Evolutionary conservation across 2,797 vertebrate genomes (phyloP), one percentile per base, ranked within the genome.

Genomic region (Semaprochilodus insignis): DNA sequence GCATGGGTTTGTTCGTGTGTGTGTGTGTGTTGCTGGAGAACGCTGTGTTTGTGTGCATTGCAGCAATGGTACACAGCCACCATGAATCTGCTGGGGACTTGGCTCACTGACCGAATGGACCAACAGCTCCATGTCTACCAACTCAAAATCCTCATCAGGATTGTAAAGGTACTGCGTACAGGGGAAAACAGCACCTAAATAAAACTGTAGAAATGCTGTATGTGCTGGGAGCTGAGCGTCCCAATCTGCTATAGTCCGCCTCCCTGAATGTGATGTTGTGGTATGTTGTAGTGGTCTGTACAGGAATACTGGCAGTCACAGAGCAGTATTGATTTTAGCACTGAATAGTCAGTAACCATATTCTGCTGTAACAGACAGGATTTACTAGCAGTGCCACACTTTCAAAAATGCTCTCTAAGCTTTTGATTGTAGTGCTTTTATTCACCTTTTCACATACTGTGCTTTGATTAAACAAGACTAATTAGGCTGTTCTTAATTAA

Each of bases 41-140:
- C 89, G 95, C 91, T 94, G 92, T 94, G 90, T 94, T 93, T 96
- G 91, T 98, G 95, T 96, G 93, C 97, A 93, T 99, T 99, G 93
- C 98, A 99, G 98, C 98, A 99, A 99, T 99, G 98, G 98, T 99
- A 99, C 94, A 99, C 97, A 93, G 98, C 97, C 94, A 97, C 98
- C 88, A 99, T 99, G 98, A 99, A 97, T 84, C 95, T 99, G 36
- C 91, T 99, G 94, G 98, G 98, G 90, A 99, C 97, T 89, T 99
- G 98, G 98, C 93, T 99, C 87, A 99, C 98, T 40, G 98, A 99
- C 88, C 97, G 98, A 89, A 99, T 99, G 98, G 98, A 99, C 89
- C 96, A 99, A 88, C 98, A 99, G 94, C 98, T 99, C 88, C 98
- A 99, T 90, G 97, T 99, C 90, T 99, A 99, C 93, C 98, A 99